Evolutionary conservation across 2,888 invertebrate species (phyloP).

Genomic region (Drosophila macrothrix): DNA sequence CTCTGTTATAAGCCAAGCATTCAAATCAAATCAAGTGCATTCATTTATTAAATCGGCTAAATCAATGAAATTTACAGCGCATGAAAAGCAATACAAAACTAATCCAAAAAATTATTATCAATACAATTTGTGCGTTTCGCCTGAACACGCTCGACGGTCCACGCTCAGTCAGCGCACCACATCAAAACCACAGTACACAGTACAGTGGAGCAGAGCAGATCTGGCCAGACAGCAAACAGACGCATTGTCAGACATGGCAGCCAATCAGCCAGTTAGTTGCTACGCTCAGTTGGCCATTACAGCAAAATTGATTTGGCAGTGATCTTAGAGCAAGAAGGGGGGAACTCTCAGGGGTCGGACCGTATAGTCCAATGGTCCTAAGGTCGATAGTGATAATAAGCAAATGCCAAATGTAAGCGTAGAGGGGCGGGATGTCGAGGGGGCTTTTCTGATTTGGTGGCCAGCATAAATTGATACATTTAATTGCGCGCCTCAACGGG

Average conservation of each 20-base stretch:
- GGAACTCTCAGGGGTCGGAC: neutral
- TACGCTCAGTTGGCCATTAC: slow-evolving; percentile 45
- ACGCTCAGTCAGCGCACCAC: slow-evolving; percentile 16
- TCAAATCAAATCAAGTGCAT: slow-evolving; percentile 72
- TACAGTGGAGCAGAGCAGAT: slow-evolving; percentile 11
- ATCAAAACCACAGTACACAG: neutral
- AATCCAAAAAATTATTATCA: slow-evolving; percentile 50
- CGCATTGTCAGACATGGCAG: slow-evolving; percentile 18
- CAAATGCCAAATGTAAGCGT: slow-evolving; percentile 51
- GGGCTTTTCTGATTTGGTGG: slow-evolving; percentile 25
- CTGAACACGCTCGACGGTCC: slow-evolving; percentile 34
- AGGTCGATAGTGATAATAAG: slow-evolving; percentile 38
- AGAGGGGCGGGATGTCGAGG: neutral
- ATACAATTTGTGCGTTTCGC: slow-evolving; percentile 70
- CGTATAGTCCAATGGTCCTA: slow-evolving; percentile 2
- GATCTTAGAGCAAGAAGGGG: slow-evolving; percentile 3
- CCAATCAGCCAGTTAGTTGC: slow-evolving; percentile 11
- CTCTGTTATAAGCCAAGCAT: slow-evolving; percentile 44
- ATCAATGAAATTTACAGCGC: slow-evolving; percentile 64
- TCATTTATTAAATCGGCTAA: slow-evolving; percentile 64
- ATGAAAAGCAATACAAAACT: slow-evolving; percentile 44
- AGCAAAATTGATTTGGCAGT: slow-evolving; percentile 30
- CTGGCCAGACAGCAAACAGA: slow-evolving; percentile 15
- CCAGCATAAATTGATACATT: slow-evolving; percentile 64
- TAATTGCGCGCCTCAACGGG: slow-evolving; percentile 56